phyloP scores from a whole-genome alignment of 2,888 invertebrate genomes.

The Idaea biselata region DNA sequence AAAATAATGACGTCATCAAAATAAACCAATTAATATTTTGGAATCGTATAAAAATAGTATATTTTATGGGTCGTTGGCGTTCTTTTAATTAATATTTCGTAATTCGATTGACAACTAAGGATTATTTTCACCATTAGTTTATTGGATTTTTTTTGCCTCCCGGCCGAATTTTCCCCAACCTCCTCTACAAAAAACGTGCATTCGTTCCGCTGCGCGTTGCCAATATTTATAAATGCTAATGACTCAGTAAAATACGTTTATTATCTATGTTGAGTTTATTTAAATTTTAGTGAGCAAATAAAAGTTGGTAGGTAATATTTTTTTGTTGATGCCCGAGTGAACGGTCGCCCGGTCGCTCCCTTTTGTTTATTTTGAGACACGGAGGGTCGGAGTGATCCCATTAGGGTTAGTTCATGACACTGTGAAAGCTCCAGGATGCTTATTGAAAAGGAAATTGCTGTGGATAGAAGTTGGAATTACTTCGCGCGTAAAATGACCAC shows the following conservation, averaged over 20 bases:
- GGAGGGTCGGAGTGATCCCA: slow-evolving; percentile 48
- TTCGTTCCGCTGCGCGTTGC: slow-evolving; percentile 2
- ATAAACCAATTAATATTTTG: neutral
- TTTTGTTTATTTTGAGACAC: slow-evolving; percentile 60
- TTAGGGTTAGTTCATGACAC: slow-evolving; percentile 49
- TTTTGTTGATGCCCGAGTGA: slow-evolving; percentile 35
- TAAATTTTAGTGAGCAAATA: slow-evolving; percentile 16
- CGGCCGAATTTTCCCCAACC: slow-evolving; percentile 5
- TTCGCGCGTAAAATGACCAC: slow-evolving; percentile 9
- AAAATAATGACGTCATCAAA: neutral
- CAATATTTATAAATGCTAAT: slow-evolving; percentile 14
- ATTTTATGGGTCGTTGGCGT: neutral
- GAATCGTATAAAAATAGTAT: neutral
- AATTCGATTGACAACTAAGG: neutral
- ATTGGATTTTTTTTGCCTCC: neutral
- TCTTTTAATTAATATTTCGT: neutral
- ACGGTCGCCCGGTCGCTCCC: slow-evolving; percentile 35
- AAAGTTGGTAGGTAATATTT: slow-evolving; percentile 33
- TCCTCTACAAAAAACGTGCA: slow-evolving; percentile 3
- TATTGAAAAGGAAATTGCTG: slow-evolving; percentile 40
- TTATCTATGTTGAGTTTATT: slow-evolving; percentile 10
- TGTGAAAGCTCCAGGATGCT: slow-evolving; percentile 36
- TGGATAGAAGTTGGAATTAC: slow-evolving; percentile 17
- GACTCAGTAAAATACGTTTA: slow-evolving; percentile 9
- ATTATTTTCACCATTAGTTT: neutral